Evolutionary conservation across 2,797 vertebrate genomes (phyloP), one percentile per base, ranked within the genome.

Genomic region (Triplophysa yarkandensis): DNA sequence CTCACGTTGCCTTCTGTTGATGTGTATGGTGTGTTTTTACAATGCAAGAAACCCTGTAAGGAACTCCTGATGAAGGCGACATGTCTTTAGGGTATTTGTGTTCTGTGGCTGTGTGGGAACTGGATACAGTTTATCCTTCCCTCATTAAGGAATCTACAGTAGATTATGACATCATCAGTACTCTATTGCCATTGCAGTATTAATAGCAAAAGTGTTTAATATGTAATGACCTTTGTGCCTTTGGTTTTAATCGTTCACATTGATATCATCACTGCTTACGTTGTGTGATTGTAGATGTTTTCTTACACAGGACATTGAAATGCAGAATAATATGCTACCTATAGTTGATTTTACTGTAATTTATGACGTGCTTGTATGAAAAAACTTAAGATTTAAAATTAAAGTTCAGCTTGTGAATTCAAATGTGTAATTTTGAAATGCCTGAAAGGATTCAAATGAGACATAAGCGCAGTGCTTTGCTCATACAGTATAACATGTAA

Each of bases 171-270:
- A 55, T 66, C 39, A 48, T 34, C 39, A 55, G 16, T 57, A 41
- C 71, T 66, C 19, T 66, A 16, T 52, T 66, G 62, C 21, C 27
- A 43, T n/a, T 30, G 39, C 32, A 21, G 50, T 65, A 58, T 43
- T 32, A 17, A 70, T 46, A n/a, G 27, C 46, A 30, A 30, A 54
- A 41, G 19, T 41, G 32, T 54, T 52, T 14, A 41, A 68, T 43
- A 57, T 43, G 8, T 70, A 71, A 75, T 44, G 61, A 50, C 71
- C 36, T 63, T 58, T 75, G 71, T 74, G 71, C 71, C 67, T 79
- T 70, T 79, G 23, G 23, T 48, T 68, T 43, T 64, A 17, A 28
- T 52, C 10, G 57, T 62, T 48, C 19, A 58, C 66, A 10, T 46
- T 46, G 13, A 57, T 17, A 7, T 30, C 34, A 28, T 43, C 44